Percentiles rank a stretch among this genome's conserved stretches.
Evolutionary conservation across 2,797 vertebrate genomes (phyloP).

Genomic region (Discoglossus pictus): DNA sequence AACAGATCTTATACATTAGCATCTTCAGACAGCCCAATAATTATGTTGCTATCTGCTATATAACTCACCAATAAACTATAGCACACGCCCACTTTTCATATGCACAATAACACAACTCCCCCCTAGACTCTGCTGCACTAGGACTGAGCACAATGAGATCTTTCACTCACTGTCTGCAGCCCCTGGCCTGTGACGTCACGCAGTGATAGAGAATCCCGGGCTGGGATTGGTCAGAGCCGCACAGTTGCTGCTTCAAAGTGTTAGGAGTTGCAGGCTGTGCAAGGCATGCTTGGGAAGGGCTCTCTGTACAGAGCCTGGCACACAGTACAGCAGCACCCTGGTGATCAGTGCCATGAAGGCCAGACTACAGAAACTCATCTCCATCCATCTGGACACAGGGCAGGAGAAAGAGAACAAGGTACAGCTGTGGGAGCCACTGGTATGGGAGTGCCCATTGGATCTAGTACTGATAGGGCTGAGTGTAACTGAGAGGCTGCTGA

Average conservation of each 20-base stretch:
- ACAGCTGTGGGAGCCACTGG: background rate
- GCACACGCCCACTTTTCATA: too few species aligned
- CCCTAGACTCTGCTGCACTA: background rate
- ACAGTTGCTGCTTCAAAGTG: slow-evolving; percentile 9
- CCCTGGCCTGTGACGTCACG: slow-evolving; percentile 16
- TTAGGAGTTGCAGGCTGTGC: background rate
- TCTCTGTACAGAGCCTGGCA: background rate
- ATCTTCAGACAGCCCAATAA: too few species aligned
- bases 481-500: background rate
- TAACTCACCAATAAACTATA: too few species aligned
- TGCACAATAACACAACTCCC: too few species aligned
- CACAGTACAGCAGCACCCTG: rapidly evolving
- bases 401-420: slow-evolving; percentile 65
- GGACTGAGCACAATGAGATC: slow-evolving; percentile 19
- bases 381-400: slow-evolving; percentile 71
- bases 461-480: background rate
- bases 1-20: too few species aligned
- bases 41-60: too few species aligned
- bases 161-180: slow-evolving; percentile 29
- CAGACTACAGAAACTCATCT: slow-evolving; percentile 72
- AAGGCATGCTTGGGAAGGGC: slow-evolving; percentile 9
- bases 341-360: slow-evolving; percentile 75
- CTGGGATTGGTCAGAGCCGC: background rate
- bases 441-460: too few species aligned
- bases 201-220: slow-evolving; percentile 1